Evolutionary conservation across 2,888 invertebrate species (phyloP), one percentile per base, ranked within the genome.

Genomic region (Stegophylla sp.): DNA sequence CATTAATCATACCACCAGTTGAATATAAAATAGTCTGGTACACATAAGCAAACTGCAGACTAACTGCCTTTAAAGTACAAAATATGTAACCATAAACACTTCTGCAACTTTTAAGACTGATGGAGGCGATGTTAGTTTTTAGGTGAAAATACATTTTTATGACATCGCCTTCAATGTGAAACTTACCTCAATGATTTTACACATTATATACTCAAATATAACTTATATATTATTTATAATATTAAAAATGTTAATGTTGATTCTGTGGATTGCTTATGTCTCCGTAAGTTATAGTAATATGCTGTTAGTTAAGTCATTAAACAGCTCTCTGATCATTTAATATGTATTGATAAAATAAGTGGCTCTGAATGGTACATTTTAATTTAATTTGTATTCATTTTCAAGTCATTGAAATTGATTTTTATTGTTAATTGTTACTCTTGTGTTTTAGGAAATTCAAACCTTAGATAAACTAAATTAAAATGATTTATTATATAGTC

Each of bases 231-330:
- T 81, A 81, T 83, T 83, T 77, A 82, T 82, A 72, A 83, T 82
- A 82, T 82, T 83, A 83, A 82, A 82, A 82, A 82, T 83, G 82
- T 82, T 76, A 81, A 82, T 83, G 82, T 82, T 82, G 67, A 82
- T 51, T 79, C 79, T 79, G 79, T 71, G 69, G 71, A 71, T 79
- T 79, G 79, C 79, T 79, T 79, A 79, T 79, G 79, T 79, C 45
- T 77, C 69, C 59, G 23, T 79, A 79, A 79, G 71, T 69, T 79
- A 71, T 61, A 69, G 61, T 79, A 71, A 71, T 71, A 79, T 17
- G 51, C 45, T 69, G 71, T 79, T 76, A 77, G 76, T 77, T 79
- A 79, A 79, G 71, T 79, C 48, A 71, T 51, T 61, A 79, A 79
- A 45, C 56, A 56, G 69, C 77, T 79, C 79, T 79, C 71, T 77